phyloP scores from a whole-genome alignment of 2,888 invertebrate species.

The Neoaliturus tenellus region DNA sequence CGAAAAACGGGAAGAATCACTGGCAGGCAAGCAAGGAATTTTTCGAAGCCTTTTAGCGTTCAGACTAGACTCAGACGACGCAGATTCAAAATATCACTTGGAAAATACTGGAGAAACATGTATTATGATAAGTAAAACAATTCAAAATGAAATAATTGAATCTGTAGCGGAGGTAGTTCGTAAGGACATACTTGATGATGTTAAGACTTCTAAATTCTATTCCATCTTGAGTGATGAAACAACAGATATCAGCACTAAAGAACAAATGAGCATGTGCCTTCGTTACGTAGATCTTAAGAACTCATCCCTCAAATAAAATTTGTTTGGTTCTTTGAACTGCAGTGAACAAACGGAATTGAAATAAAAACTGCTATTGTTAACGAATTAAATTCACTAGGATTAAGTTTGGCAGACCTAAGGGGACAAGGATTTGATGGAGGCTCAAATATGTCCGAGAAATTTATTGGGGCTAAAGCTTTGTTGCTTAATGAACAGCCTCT shows the following conservation, averaged over 20 bases:
- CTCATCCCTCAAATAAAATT: conserved; percentile 43
- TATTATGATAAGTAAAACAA: conserved; percentile 52
- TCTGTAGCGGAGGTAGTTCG: conserved; percentile 23
- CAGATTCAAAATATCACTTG: conserved; percentile 55
- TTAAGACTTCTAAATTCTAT: conserved; percentile 43
- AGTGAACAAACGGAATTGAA: conserved; percentile 28
- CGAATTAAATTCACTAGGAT: conserved; percentile 17
- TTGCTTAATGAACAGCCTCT: conserved; percentile 49
- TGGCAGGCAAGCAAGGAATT: conserved; percentile 47
- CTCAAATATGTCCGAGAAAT: conserved; percentile 54
- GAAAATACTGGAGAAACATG: conserved; percentile 6
- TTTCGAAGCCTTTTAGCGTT: conserved; percentile 51
- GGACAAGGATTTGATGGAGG: conserved; percentile 54
- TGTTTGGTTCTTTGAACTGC: conserved; percentile 52
- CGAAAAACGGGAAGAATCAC: conserved; percentile 24
- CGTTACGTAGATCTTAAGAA: conserved; percentile 50
- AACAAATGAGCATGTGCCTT: conserved; percentile 51
- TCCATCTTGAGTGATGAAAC: conserved; percentile 37
- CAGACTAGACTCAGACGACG: conserved; percentile 51
- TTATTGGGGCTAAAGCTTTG: conserved; percentile 42
- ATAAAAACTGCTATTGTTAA: conserved; percentile 44
- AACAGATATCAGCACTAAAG: conserved; percentile 52
- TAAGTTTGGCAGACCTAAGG: conserved; percentile 33
- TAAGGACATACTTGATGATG: conserved; percentile 32
- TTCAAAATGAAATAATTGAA: conserved; percentile 54